A percentile compares a stretch with the other conserved stretches of the same genome.
Evolutionary conservation across 2,113 vertebrate species (phyloP).

Genomic region (Rhipidura dahli): DNA sequence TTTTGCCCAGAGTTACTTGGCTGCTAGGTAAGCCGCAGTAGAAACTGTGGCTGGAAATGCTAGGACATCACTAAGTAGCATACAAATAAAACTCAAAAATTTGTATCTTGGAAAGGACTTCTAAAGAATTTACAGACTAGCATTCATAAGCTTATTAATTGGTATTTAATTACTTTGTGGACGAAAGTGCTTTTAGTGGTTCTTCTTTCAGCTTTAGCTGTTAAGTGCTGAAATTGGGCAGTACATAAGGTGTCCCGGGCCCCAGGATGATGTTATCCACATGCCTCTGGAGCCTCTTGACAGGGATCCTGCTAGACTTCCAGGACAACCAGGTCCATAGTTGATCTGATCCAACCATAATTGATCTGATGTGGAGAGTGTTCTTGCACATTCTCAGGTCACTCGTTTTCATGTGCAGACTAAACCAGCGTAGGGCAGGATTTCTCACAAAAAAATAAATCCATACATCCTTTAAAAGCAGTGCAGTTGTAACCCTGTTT

Average conservation of each 20-base stretch:
- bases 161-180: neutral
- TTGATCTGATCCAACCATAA: neutral
- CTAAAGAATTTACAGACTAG: neutral
- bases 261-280: neutral
- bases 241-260: fast-evolving
- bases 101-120: neutral
- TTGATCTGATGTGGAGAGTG: neutral
- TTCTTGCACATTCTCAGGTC: neutral
- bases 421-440: neutral
- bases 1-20: neutral
- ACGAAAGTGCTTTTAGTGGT: neutral
- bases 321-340: neutral
- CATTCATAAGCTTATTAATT: neutral
- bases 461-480: neutral
- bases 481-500: neutral
- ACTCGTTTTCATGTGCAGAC: neutral
- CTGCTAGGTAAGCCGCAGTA: neutral
- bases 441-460: neutral
- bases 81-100: neutral
- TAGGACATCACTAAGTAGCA: neutral
- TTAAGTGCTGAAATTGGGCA: neutral
- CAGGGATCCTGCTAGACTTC: neutral
- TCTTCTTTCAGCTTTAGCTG: neutral
- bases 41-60: neutral
- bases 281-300: neutral